phyloP scores from a whole-genome alignment of 2,797 vertebrate species.

The Pangasius krempfi region DNA sequence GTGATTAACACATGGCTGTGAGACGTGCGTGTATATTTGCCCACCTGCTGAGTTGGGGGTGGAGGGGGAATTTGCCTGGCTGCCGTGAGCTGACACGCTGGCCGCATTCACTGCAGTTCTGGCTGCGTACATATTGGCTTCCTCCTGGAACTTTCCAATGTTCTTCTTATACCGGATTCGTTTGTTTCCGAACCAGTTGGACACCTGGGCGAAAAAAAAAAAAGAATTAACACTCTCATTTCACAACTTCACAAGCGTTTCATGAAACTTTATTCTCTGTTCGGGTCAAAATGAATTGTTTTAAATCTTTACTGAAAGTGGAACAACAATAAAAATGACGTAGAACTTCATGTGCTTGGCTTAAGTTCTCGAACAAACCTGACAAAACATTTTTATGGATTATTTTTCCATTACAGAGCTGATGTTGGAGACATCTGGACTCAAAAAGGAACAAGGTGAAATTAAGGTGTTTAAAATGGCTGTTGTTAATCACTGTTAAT shows the following conservation, averaged over 20 bases:
- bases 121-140: constrained; percentile 99
- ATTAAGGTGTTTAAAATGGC: constrained; percentile 8
- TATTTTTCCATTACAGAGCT: constrained; percentile 1
- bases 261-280: not conserved
- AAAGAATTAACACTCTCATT: not conserved
- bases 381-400: too few species aligned
- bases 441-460: constrained; percentile 2
- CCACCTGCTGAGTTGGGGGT: constrained; percentile 99
- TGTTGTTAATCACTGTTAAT: constrained; percentile 16
- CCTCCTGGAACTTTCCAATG: constrained; percentile 99
- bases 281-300: not conserved
- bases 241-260: not conserved
- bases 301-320: constrained; percentile 1
- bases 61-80: constrained; percentile 98
- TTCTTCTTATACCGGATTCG: constrained; percentile 99
- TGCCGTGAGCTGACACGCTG: constrained; percentile 97
- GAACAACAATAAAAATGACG: not conserved
- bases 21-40: constrained; percentile 64
- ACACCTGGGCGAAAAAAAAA: constrained; percentile 80
- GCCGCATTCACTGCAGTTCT: constrained; percentile 97
- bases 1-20: not conserved
- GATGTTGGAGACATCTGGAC: not conserved
- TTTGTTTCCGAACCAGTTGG: constrained; percentile 99
- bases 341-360: not conserved
- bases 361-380: not conserved